Base-by-base conservation (phyloP, 2,888 invertebrate genomes). In the Diplazon laetatorius region DNA sequence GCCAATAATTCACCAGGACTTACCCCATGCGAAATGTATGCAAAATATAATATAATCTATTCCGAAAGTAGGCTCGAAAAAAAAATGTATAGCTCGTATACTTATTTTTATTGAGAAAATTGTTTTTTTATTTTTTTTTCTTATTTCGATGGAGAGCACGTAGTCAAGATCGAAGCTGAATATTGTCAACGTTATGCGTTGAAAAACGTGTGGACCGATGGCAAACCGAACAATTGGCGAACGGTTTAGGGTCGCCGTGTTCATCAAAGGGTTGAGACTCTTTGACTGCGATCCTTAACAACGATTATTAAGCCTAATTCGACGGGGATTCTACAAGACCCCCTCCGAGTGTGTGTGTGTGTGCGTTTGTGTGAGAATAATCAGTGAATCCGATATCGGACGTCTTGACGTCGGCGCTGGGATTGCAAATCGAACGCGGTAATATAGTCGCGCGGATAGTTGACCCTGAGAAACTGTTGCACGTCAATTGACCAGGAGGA, bases 181-280 rank as follows among this genome's bases (percentile, higher is more conserved):
- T 30, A 55, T 55, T 8, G 35, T 55, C 3, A 55, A 30, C 25
- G 55, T 55, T 25, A 30, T 30, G 16, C 52, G 30, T 52, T 52
- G 9, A 20, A 16, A 4, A 63, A 63, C 63, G 46, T 20, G 48
- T n/a, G 46, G 48, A 48, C 16, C 16, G 63, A 48, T 48, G 16
- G 35, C 30, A 30, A 46, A 18, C 20, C 48, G 18, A 35, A 12
- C 65, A 48, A 37, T 50, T 37, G 50, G 37, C 16, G 20, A 37
- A 65, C 48, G 18, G 35, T 30, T 5, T 6, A 46, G 30, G 55
- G 30, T 30, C 16, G 55, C n/a, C 30, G 35, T 30, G 8, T 55
- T 55, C 30, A 55, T 55, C 30, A 55, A 55, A 44, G 62, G 44
- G 48, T 65, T 46, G 48, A 30, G 50, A 65, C 50, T 37, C 48